These are phyloP conservation scores for Chaenodraco wilsoni DNA, from an alignment of 2,797 vertebrate species.

Conservation along the genomic window DNA sequence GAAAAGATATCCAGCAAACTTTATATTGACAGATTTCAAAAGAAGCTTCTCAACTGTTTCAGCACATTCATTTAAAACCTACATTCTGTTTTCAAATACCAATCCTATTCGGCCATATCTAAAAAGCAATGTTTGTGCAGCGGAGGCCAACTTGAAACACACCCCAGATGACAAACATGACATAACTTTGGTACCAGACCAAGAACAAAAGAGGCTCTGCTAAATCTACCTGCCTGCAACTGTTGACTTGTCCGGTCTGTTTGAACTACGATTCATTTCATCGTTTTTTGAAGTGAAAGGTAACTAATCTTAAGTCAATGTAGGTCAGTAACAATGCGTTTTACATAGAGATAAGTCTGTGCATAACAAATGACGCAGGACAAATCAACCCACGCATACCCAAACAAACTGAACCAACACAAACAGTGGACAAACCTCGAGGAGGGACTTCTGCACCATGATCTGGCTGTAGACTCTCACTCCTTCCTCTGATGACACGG, in stretches of 20 bases:
- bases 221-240: neutral
- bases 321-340: constrained; percentile 32
- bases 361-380: constrained; percentile 46
- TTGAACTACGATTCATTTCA: neutral
- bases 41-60: neutral
- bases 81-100: neutral
- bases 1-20: neutral
- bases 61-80: neutral
- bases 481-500: constrained; percentile 83
- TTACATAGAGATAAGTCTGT: constrained; percentile 46
- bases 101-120: neutral
- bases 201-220: neutral
- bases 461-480: constrained; percentile 87
- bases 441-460: constrained; percentile 84
- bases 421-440: constrained; percentile 81
- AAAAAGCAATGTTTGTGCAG: neutral
- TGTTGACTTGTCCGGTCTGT: neutral
- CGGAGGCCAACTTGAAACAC: neutral
- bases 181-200: neutral
- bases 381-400: constrained; percentile 10
- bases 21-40: neutral
- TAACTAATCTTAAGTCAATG: constrained; percentile 10
- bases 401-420: constrained; percentile 3
- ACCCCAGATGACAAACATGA: neutral
- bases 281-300: constrained; percentile 6